Conservation (phyloP, 2,113 vertebrate species). For the Phylloscopus whistleri region DNA sequence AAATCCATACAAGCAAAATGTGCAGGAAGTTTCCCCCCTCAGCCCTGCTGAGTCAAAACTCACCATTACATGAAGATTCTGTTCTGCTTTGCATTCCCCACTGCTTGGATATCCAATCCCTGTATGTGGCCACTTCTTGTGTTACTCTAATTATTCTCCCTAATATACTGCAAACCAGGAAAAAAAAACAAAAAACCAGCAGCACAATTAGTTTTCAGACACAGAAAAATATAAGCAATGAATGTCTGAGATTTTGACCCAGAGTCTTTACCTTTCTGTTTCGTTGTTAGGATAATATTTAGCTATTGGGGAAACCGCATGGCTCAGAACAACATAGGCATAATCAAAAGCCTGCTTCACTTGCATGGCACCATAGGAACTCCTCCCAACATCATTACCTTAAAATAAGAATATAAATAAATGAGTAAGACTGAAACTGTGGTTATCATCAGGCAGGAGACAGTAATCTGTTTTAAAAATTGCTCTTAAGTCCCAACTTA, state of each 20-base stretch:
- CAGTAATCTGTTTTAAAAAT: background rate
- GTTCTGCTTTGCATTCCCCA: constrained; percentile 85
- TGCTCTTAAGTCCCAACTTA: background rate
- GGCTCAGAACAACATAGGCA: constrained; percentile 91
- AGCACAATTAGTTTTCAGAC: background rate
- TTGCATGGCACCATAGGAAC: constrained; percentile 99
- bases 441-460: background rate
- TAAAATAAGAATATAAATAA: constrained; percentile 36
- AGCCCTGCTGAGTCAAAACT: background rate
- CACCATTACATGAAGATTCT: constrained; percentile 85
- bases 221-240: background rate
- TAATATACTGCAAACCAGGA: constrained; percentile 80
- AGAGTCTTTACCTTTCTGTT: constrained; percentile 85
- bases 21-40: background rate
- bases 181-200: background rate
- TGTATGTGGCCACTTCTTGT: constrained; percentile 91
- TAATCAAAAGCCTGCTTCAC: constrained; percentile 99
- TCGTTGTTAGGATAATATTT: constrained; percentile 96
- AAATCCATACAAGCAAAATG: background rate
- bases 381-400: constrained; percentile 97
- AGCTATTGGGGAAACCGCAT: constrained; percentile 93
- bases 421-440: background rate
- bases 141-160: constrained; percentile 97
- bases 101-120: constrained; percentile 92
- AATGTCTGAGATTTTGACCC: background rate